phyloP scores from a whole-genome alignment of 92 coral and sea anemone genomes.

The Blastomussa wellsi region DNA sequence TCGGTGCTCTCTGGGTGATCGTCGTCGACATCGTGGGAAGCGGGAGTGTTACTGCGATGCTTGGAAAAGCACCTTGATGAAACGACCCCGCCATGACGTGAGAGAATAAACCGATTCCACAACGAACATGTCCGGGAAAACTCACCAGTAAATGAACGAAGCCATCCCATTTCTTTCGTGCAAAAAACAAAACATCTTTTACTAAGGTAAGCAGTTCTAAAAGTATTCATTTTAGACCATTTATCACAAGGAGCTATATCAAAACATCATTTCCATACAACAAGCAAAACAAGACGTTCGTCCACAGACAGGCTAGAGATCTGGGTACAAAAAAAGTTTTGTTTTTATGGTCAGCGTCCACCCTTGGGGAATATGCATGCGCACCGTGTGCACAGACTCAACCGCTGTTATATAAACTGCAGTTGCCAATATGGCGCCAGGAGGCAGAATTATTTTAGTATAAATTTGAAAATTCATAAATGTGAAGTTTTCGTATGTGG shows the following conservation, averaged over 20 bases:
- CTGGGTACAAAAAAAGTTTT: background rate
- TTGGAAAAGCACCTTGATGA: conserved; percentile 11
- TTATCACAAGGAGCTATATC: background rate
- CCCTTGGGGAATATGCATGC: background rate
- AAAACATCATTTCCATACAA: background rate
- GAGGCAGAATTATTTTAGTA: background rate
- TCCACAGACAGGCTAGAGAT: background rate
- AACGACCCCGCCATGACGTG: conserved; percentile 4
- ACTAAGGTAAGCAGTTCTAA: conserved; percentile 5
- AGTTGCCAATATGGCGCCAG: conserved; percentile 57
- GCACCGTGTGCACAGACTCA: too few species aligned
- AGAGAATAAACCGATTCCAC: conserved; percentile 20
- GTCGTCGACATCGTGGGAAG: conserved; percentile 70
- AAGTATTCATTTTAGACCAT: conserved; percentile 6
- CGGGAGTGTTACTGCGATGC: conserved; percentile 10
- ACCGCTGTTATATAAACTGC: conserved; percentile 51
- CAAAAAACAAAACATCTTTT: background rate
- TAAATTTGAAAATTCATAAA: conserved; percentile 18
- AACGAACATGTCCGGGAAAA: background rate
- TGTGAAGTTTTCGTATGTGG: conserved; percentile 64
- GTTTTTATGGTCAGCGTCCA: background rate
- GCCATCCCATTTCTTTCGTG: background rate
- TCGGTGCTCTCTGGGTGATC: conserved; percentile 74
- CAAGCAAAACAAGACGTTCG: background rate
- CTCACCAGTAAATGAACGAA: conserved; percentile 8